A percentile compares a stretch with the other conserved stretches of the same genome.
Evolutionary conservation across 1,140 invertebrate genomes (phyloP).

Genomic region (Drosophila kanapiae): DNA sequence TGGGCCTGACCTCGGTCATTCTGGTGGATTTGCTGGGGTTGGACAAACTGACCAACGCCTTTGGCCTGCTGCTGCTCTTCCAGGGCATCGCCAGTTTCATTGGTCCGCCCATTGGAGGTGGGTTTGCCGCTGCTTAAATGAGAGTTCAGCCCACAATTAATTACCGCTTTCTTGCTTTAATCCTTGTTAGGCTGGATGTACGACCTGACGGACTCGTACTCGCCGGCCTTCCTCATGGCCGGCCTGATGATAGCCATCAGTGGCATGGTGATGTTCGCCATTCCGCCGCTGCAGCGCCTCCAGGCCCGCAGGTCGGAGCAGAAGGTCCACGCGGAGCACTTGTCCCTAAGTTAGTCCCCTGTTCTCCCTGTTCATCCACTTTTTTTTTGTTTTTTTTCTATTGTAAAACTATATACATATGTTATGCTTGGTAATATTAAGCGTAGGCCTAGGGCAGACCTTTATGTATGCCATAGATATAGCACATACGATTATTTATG

Average conservation of each 20-base stretch:
- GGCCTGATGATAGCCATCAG: conserved; percentile 93
- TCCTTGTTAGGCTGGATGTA: conserved; percentile 90
- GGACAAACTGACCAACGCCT: conserved; percentile 95
- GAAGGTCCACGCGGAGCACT: conserved; percentile 59
- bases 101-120: conserved; percentile 95
- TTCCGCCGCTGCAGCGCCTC: conserved; percentile 91
- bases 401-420: conserved; percentile 14
- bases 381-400: conserved; percentile 34
- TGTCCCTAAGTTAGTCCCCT: conserved; percentile 67
- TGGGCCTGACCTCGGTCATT: conserved; percentile 96
- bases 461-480: conserved; percentile 17
- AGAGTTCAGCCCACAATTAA: not conserved
- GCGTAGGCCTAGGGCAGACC: conserved; percentile 16
- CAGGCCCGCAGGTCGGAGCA: conserved; percentile 53
- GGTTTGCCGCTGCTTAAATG: conserved; percentile 21
- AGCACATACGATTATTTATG: conserved; percentile 34
- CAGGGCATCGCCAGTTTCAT: conserved; percentile 96
- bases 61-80: conserved; percentile 95
- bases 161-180: conserved; percentile 40
- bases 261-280: conserved; percentile 94
- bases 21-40: conserved; percentile 94
- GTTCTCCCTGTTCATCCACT: too few relatives aligned
- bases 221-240: conserved; percentile 93
- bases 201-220: conserved; percentile 91
- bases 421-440: conserved; percentile 21